Percentiles rank a stretch among this genome's conserved stretches.
These are phyloP conservation scores for Alauda arvensis DNA, from an alignment of 2,797 vertebrate genomes.

Conservation along the genomic window DNA sequence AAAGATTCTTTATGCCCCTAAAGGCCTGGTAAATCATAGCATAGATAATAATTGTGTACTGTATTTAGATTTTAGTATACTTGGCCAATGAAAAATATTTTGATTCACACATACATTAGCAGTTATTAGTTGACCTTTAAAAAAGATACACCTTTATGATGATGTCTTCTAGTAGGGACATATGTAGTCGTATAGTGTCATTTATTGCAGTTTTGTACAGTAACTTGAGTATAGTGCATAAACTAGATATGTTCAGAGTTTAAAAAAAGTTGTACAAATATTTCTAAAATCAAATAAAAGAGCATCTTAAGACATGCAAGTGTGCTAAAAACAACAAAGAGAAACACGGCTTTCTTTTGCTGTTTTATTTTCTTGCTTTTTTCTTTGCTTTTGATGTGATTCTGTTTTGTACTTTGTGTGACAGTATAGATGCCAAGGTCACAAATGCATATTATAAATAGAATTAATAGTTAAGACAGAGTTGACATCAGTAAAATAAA, in stretches of 20 bases:
- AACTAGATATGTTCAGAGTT: constrained; percentile 68
- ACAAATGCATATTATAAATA: constrained; percentile 67
- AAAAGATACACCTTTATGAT: constrained; percentile 69
- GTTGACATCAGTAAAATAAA: constrained; percentile 44
- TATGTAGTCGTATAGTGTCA: constrained; percentile 76
- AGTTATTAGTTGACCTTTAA: constrained; percentile 81
- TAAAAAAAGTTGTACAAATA: constrained; percentile 65
- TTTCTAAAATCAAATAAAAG: constrained; percentile 75
- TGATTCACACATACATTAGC: constrained; percentile 75
- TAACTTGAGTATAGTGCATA: constrained; percentile 78
- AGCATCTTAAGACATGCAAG: constrained; percentile 61
- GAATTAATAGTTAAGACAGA: constrained; percentile 43
- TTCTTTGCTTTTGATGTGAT: constrained; percentile 66
- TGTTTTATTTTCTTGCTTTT: constrained; percentile 59
- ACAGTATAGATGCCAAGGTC: constrained; percentile 71
- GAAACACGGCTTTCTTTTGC: constrained; percentile 59
- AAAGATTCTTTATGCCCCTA: constrained; percentile 54
- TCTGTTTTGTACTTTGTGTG: constrained; percentile 73
- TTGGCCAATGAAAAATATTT: constrained; percentile 63
- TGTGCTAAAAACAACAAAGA: constrained; percentile 56
- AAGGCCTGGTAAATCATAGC: constrained; percentile 43
- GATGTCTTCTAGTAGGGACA: constrained; percentile 77
- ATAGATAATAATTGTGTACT: constrained; percentile 48
- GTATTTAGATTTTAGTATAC: constrained; percentile 62
- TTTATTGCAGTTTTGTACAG: constrained; percentile 81